Percentiles rank a stretch among this genome's conserved stretches.
phyloP scores from a whole-genome alignment of 2,888 invertebrate genomes.

The Eupithecia subumbrata region DNA sequence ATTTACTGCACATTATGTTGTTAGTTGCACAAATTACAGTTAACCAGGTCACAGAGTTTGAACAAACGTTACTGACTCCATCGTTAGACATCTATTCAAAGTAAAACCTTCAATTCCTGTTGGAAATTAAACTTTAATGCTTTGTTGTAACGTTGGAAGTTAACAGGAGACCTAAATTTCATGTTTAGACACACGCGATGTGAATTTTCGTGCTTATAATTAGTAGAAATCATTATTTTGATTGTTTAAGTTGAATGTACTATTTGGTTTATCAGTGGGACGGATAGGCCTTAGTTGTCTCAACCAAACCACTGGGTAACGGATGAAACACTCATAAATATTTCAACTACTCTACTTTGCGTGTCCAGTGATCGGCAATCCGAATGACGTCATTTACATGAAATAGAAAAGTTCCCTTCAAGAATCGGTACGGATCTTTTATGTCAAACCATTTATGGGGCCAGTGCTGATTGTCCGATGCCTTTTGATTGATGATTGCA shows the following conservation, averaged over 20 bases:
- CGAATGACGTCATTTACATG: no score
- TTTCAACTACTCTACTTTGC: no score
- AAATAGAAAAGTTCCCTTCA: no score
- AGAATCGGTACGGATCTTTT: no score
- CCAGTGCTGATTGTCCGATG: no score
- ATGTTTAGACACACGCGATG: slow-evolving; percentile 1
- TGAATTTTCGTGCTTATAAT: background rate
- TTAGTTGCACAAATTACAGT: slow-evolving; percentile 36
- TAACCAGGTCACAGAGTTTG: slow-evolving; percentile 50
- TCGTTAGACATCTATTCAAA: slow-evolving; percentile 60
- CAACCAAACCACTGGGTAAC: no score
- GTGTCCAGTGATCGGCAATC: no score
- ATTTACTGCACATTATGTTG: background rate
- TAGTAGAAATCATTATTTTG: background rate
- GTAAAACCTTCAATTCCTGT: slow-evolving; percentile 47
- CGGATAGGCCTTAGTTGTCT: no score
- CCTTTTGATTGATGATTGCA: no score
- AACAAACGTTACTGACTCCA: slow-evolving; percentile 53
- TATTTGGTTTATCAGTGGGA: background rate
- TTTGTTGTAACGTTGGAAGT: background rate
- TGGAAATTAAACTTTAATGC: slow-evolving; percentile 3
- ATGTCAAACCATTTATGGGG: no score
- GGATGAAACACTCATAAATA: no score
- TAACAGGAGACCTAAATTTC: background rate
- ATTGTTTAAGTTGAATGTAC: background rate